A percentile compares a stretch with the other conserved stretches of the same genome.
phyloP scores from a whole-genome alignment of 2,888 invertebrate species.

The Branchinecta sandiegonensis region DNA sequence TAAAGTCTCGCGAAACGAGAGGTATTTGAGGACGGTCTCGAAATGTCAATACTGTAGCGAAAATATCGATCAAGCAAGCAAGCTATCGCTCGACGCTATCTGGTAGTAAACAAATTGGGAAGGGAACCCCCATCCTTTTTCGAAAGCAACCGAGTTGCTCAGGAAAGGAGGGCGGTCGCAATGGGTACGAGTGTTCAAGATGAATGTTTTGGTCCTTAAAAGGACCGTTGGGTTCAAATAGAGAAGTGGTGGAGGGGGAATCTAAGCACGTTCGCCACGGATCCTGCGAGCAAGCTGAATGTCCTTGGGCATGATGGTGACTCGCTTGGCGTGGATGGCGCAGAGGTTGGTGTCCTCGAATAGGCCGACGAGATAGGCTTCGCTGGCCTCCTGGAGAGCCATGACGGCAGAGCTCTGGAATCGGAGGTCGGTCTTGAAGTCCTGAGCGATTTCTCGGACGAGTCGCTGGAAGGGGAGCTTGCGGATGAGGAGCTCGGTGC shows the following conservation, averaged over 20 bases:
- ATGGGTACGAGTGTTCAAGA: no score
- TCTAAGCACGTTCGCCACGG: neutral
- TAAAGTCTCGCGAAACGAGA: no score
- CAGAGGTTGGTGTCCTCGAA: slow-evolving; percentile 97
- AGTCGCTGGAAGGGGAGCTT: slow-evolving; percentile 40
- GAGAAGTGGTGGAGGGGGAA: slow-evolving; percentile 28
- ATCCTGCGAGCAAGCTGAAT: slow-evolving; percentile 60
- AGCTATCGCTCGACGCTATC: no score
- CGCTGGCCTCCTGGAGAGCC: slow-evolving; percentile 57
- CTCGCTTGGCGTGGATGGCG: slow-evolving; percentile 91
- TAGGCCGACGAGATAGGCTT: slow-evolving; percentile 80
- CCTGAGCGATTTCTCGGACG: slow-evolving; percentile 35
- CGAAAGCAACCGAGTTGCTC: no score
- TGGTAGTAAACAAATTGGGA: no score
- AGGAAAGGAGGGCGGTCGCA: no score
- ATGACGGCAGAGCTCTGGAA: slow-evolving; percentile 25
- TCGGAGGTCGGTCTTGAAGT: slow-evolving; percentile 30
- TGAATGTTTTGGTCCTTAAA: no score
- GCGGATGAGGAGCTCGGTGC: slow-evolving; percentile 39
- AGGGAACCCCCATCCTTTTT: no score
- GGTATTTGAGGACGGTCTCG: no score
- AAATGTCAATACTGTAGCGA: no score
- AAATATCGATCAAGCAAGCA: no score
- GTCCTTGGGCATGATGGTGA: slow-evolving; percentile 96
- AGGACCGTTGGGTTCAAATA: no score